These are phyloP conservation scores for Scophthalmus maximus DNA, from an alignment of 2,113 vertebrate species.

Conservation along the genomic window DNA sequence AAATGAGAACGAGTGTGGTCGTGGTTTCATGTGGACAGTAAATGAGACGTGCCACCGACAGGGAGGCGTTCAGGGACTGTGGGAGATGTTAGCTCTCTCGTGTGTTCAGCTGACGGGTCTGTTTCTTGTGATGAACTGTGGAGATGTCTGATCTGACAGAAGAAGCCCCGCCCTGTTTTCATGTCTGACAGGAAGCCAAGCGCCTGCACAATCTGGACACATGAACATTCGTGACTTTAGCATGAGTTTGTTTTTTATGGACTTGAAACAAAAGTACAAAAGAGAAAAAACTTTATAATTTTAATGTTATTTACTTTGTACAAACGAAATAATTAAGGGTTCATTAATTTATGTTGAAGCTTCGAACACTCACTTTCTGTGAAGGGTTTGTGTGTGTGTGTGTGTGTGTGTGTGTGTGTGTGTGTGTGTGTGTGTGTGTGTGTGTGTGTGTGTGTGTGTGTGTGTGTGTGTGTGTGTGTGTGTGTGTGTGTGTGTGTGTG, in stretches of 20 bases:
- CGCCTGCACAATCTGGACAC: constrained; percentile 15
- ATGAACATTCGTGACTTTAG: constrained; percentile 27
- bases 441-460: no score
- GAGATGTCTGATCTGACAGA: no score
- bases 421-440: no score
- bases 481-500: no score
- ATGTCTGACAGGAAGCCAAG: neutral
- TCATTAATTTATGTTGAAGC: constrained; percentile 8
- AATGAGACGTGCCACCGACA: no score
- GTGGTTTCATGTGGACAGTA: no score
- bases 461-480: no score
- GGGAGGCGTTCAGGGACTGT: no score
- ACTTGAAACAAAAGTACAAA: neutral
- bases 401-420: no score
- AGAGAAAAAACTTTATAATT: no score
- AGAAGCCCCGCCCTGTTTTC: neutral
- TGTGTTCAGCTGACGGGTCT: neutral
- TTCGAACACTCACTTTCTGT: constrained; percentile 18
- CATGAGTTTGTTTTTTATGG: constrained; percentile 35
- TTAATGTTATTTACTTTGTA: constrained; percentile 22
- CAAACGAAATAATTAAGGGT: neutral
- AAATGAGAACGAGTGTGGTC: no score
- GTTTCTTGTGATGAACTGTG: neutral
- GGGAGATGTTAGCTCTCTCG: neutral
- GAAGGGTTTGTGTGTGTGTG: neutral